A percentile compares a stretch with the other conserved stretches of the same genome.
phyloP scores from a whole-genome alignment of 2,797 vertebrate species.

The Sebastiscus albofasciatus region DNA sequence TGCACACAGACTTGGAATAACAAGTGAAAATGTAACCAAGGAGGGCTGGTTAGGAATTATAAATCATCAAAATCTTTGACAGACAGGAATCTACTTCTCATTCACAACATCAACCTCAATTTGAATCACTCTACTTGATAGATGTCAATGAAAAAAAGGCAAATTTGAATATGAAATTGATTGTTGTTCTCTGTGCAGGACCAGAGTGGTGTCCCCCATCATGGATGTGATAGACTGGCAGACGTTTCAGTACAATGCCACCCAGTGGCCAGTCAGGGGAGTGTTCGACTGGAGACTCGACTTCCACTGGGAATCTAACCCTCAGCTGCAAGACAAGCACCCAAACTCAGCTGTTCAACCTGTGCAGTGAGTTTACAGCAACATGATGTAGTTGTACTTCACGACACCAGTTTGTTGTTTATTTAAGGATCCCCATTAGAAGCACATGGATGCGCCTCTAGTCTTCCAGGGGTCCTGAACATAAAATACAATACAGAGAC shows the following conservation, averaged over 20 bases:
- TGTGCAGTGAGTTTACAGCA: conserved; percentile 78
- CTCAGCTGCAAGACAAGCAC: conserved; percentile 64
- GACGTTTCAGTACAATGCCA: conserved; percentile 87
- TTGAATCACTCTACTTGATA: neutral
- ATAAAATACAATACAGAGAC: too few species aligned
- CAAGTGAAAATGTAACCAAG: neutral
- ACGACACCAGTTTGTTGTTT: neutral
- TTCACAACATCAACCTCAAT: neutral
- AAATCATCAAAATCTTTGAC: conserved; percentile 1
- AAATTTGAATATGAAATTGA: neutral
- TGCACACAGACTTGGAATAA: neutral
- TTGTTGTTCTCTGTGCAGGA: conserved; percentile 74
- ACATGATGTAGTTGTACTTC: neutral
- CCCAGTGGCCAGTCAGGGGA: conserved; percentile 81
- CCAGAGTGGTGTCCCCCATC: conserved; percentile 87
- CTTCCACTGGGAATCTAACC: conserved; percentile 86
- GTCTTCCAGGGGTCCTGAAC: too few species aligned
- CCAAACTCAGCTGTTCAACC: conserved; percentile 81
- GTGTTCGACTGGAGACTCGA: conserved; percentile 91
- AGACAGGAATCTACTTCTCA: neutral
- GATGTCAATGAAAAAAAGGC: neutral
- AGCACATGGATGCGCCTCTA: too few species aligned
- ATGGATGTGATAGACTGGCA: conserved; percentile 89
- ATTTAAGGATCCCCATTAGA: too few species aligned
- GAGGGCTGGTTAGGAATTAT: neutral